Base-by-base conservation (phyloP, 2,888 invertebrate species). In the Omphaloscelis lunosa region DNA sequence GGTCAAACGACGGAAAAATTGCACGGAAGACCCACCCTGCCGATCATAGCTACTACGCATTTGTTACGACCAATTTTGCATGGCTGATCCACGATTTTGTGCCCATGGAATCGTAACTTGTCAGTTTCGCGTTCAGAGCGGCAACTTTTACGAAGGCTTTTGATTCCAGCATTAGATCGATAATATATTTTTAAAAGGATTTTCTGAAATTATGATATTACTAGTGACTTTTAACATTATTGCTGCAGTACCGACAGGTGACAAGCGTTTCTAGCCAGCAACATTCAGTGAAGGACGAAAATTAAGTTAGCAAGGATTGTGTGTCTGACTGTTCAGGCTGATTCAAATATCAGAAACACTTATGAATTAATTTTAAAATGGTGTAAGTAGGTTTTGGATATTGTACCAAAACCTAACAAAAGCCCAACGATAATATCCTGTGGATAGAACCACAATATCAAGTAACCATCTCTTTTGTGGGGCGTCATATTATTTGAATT, bases 1-100 rank as follows among this genome's bases (percentile, higher is more conserved):
- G 95, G 93, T 86, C 90, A 89, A 65, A 77, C 74, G 84, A 83
- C 86, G 88, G 87, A 91, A 92, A 90, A 92, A 90, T 83, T 80
- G 72, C 78, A 91, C 88, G 91, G 90, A 90, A 90, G 88, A 90
- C 88, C 88, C 87, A 88, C 89, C 90, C 90, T 88, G 45, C 63
- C 69, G 56, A 67, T 85, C 82, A 83, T 79, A 84, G 85, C 86
- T 89, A 92, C 91, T 93, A 90, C 91, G 92, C 91, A 94, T 86
- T 92, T 92, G 87, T 88, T 89, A 85, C 75, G 70, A 87, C 83
- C 80, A 82, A 89, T 89, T 90, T 89, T 85, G 86, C 51, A 86
- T 87, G 86, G 85, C 83, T 82, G 79, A 51, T 68, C 48, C 61
- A 56, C 48, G 12, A 58, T 68, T 63, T 58, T 53, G 62, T 11